Evolutionary conservation across 2,888 invertebrate species (phyloP), one percentile per base, ranked within the genome.

Genomic region (Leptogaster cylindrica): DNA sequence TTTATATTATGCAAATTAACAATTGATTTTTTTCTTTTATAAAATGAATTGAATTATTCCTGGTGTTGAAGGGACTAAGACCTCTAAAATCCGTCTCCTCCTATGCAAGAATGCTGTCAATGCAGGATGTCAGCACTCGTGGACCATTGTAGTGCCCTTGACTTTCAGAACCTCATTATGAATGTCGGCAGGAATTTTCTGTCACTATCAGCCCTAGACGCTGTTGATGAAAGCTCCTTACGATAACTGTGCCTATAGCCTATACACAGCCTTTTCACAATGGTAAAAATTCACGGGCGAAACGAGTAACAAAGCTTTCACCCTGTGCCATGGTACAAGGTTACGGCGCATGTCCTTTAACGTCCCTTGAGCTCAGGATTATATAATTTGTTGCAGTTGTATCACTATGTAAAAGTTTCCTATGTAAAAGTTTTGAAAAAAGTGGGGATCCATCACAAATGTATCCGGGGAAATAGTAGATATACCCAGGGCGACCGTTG

Each of bases 321-420:
- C 39, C 58, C 58, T 58, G 58, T 58, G 10, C 64, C 65, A 58
- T 48, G 66, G 48, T 58, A 65, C 65, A 68, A 67, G 66, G 68
- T 68, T 61, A 68, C 41, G 36, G 68, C 68, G 68, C 68, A 70
- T 68, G 70, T 46, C 23, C 52, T 55, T 18, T 64, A 16, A 39
- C 20, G 23, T 14, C 41, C 12, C 20, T 46, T 28, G n/a, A 28
- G 20, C 55, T 39, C 27, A 39, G 39, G 44, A 52, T 66, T 50
- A 65, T 68, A 18, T 66, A 71, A 63, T 12, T 25, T 50, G 36
- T 65, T 65, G 51, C 51, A 65, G 36, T 51, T 51, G 27, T 3
- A 12, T 7, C 14, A 2, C 25, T 27, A 14, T 61, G 25, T 61
- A 41, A 4, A 16, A 3, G 18, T 3, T 27, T 12, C n/a, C 12